Evolutionary conservation across 2,113 vertebrate species (phyloP).

Genomic region (Psilopogon haemacephalus): DNA sequence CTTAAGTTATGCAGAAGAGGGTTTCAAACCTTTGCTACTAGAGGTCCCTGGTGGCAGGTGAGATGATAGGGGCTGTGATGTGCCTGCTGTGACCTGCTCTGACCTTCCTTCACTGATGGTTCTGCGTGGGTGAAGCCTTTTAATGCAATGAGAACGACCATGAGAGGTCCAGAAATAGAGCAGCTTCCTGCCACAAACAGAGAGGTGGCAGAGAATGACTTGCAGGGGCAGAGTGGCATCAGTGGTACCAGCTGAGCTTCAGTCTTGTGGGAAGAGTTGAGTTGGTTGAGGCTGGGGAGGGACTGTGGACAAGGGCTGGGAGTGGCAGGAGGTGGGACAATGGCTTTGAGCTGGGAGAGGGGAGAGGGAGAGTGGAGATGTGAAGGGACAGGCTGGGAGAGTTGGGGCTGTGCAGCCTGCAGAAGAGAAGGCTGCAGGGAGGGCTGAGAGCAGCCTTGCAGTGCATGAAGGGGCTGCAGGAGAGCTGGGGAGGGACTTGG

Average conservation of each 20-base stretch:
- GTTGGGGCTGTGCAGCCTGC: no score
- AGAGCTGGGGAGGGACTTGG: no score
- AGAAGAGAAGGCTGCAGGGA: no score
- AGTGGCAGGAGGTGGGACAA: no score
- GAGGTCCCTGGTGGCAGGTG: background rate
- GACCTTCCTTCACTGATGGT: background rate
- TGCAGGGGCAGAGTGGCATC: background rate
- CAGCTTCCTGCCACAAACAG: background rate
- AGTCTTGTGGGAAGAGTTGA: background rate
- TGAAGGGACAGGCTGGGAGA: no score
- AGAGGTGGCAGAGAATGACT: background rate
- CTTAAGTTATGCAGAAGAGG: background rate
- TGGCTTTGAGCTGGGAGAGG: no score
- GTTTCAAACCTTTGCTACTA: background rate
- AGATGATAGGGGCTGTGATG: background rate
- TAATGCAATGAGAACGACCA: background rate
- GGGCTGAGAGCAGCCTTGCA: no score
- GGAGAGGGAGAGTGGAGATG: no score
- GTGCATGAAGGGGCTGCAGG: no score
- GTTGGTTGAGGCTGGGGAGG: background rate
- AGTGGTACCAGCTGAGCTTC: background rate
- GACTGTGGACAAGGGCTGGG: no score
- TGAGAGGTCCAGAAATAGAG: fast-evolving
- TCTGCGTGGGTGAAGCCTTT: background rate
- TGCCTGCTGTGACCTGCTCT: background rate